phyloP scores from a whole-genome alignment of 2,797 vertebrate species.

The Petrocephalus schoutedeni region DNA sequence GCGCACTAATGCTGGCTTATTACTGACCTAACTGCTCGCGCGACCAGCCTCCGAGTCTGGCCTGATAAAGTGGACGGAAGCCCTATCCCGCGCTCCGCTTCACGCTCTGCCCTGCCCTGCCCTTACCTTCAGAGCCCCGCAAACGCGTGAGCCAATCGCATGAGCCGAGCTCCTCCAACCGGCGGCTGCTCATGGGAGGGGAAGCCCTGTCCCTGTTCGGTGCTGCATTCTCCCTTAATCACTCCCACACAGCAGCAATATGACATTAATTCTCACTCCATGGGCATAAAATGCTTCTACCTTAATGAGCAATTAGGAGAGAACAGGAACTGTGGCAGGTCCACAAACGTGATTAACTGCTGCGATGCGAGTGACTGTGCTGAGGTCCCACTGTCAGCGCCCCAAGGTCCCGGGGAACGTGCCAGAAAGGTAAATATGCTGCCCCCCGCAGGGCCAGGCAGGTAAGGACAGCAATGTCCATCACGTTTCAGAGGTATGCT shows the following conservation, averaged over 20 bases:
- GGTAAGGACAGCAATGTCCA: not conserved
- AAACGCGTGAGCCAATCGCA: not conserved
- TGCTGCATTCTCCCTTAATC: not conserved
- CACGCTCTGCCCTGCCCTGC: not conserved
- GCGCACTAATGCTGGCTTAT: not conserved
- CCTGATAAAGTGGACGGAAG: not conserved
- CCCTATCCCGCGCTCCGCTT: not conserved
- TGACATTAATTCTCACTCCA: not conserved
- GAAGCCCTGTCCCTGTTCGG: not conserved
- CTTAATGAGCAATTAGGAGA: slow-evolving; percentile 10
- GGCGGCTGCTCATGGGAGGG: not conserved
- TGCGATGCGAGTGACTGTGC: not conserved
- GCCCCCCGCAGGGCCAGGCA: not conserved
- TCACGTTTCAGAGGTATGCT: not conserved
- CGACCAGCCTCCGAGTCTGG: not conserved
- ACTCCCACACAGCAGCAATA: not conserved
- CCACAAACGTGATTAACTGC: not conserved
- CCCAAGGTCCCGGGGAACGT: not conserved
- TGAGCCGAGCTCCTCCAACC: not conserved
- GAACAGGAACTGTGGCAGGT: not conserved
- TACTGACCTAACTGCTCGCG: not conserved
- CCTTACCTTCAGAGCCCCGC: not conserved
- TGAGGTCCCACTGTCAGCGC: not conserved
- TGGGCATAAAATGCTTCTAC: not conserved
- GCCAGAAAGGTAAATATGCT: not conserved